Base-by-base conservation (phyloP, 2,113 vertebrate species). In the Anhinga rufa region DNA sequence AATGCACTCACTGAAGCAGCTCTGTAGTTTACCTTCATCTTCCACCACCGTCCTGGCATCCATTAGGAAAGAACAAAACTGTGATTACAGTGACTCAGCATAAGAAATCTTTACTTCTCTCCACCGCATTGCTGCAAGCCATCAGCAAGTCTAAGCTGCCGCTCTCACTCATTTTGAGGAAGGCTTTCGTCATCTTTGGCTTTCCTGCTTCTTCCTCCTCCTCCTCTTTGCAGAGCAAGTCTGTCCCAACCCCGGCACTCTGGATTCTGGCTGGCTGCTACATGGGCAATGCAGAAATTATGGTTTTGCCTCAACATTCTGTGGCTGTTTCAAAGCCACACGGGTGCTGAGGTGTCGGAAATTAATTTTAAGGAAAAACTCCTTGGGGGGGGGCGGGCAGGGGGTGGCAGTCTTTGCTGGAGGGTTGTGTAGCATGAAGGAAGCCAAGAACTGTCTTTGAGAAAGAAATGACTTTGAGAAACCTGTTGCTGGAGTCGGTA, bases 81-180 rank as follows among this genome's bases (percentile, higher is more conserved):
- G 1, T 2, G 25, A 12, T 16, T 21, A 9, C 51, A 2, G 36
- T 10, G 51, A 18, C 55, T 42, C 14, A 14, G 4, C 8, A 1
- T 10, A 13, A 32, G 17, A 31, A 12, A 29, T n/a, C 32, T 1
- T 11, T 8, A 1, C 18, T 10, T 44, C 21, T 64, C 58, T 58
- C 28, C 7, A 0, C 18, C 9, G 17, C 9, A 0, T 8, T 9
- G 4, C 28, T 32, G 36, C 42, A 12, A 28, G 10, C 16, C 48
- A 15, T 2, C 62, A 52, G 38, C 38, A 26, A 1, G 22, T 3
- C n/a, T 0, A 3, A 26, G 61, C 65, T 44, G 31, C 36, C 1
- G 1, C 19, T 10, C 12, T 54, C 25, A 1, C 52, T 46, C 3
- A 0, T 38, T 34, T 10, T 7, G 54, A 29, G 61, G 68, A 29